Base-by-base conservation (phyloP, 2,113 vertebrate species). In the Zosterops hypoxanthus region DNA sequence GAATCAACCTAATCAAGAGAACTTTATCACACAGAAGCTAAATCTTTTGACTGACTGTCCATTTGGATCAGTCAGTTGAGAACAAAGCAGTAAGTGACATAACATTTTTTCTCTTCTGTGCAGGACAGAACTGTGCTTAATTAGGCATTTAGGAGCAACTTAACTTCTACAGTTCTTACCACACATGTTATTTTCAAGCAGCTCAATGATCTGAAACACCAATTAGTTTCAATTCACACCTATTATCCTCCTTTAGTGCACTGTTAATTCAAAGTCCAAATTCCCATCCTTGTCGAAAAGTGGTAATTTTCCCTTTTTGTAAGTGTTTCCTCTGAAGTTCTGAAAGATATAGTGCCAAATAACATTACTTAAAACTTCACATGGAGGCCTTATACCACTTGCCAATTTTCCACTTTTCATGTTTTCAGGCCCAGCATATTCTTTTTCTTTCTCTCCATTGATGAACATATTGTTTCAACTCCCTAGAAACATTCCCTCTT, bases 151-250 rank as follows among this genome's bases (percentile, higher is more conserved):
- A 96, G 97, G 96, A 94, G 88, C 21, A 23, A 96, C 94, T 95
- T 97, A 95, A 94, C 92, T 97, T 97, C 92, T 77, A 89, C 87
- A 95, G 95, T 94, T 94, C 94, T 97, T 93, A 96, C 91, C 95
- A 94, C 95, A 97, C 75, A 96, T 56, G 69, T 88, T 94, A 92
- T 98, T 97, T 97, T 94, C 97, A 95, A 90, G 93, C 90, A 96
- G 92, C 66, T 97, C 94, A 97, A 89, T 91, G 96, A 97, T 98
- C 97, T 97, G 97, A 98, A 98, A 97, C 94, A 96, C 95, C 94
- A 97, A 97, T 98, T 98, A 98, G 96, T 97, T 98, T 98, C 95
- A 94, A 96, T 97, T 98, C 97, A 97, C 92, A 96, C 93, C 85
- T 97, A 97, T 96, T 98, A 97, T 96, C 89, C 77, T 86, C 84